Evolutionary conservation across 2,888 invertebrate species (phyloP), one percentile per base, ranked within the genome.

Genomic region (Poecilobothrus nobilitatus): DNA sequence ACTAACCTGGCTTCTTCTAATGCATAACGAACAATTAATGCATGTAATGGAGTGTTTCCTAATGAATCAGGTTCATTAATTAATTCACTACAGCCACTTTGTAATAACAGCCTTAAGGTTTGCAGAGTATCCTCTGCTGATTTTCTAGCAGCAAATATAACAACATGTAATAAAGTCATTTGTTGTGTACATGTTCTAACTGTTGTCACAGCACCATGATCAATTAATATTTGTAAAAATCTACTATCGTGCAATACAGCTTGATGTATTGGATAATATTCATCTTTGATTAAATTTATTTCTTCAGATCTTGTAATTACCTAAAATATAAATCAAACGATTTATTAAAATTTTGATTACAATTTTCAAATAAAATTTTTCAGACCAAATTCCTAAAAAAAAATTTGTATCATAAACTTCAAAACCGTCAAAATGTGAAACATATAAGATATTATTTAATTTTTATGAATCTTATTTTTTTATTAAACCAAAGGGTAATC

Each of bases 231-330:
- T 75, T 88, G 87, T 66, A 89, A 82, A 79, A 90, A 90, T 75
- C 87, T 86, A 66, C 87, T 85, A 72, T 90, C 89, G 77, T 91
- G 90, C 34, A 89, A 83, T 21, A 89, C 89, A 18, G 90, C 88
- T 76, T 89, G 88, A 78, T 91, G 89, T 70, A 91, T 87, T n/a
- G 91, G 91, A 78, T 88, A 90, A 78, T 90, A 90, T 80, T 90
- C 91, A 76, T 90, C 89, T 78, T 87, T 88, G 69, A 89, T 86
- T 71, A 87, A 84, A 79, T 89, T 88, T 66, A 90, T 88, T 79
- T 89, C 89, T 73, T 89, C 88, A 61, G 86, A 85, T 63, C 89
- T 77, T 73, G 88, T 86, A 3, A 85, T 83, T 10, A 89, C 53
- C 86, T 53, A 53, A 18, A 44, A 44, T 44, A 53, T 53, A 53